Evolutionary conservation across 2,113 vertebrate species (phyloP).

Genomic region (Sinocyclocheilus anophthalmus): DNA sequence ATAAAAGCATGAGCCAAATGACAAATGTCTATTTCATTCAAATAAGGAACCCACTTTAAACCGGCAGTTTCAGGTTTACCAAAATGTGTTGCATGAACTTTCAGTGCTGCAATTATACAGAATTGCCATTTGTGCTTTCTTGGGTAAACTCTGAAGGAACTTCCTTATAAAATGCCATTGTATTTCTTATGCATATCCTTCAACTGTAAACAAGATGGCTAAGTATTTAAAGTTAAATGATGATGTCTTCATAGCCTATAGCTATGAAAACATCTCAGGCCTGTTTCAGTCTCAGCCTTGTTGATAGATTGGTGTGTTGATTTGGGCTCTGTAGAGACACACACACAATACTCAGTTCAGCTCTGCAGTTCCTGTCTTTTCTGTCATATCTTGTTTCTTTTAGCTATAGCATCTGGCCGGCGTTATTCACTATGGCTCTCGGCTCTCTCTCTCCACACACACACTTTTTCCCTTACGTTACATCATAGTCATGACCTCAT

Average conservation of each 20-base stretch:
- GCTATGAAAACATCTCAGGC: constrained; percentile 5
- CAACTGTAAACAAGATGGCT: background rate
- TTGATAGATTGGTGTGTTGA: background rate
- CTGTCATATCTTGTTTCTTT: constrained; percentile 55
- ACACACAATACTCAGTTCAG: constrained; percentile 40
- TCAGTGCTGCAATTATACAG: background rate
- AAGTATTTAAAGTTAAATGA: background rate
- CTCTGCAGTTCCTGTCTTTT: constrained; percentile 38
- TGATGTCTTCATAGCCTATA: background rate
- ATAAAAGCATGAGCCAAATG: background rate
- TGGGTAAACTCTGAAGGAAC: constrained; percentile 1
- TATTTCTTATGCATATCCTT: background rate
- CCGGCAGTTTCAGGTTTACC: background rate
- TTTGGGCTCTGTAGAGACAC: constrained; percentile 15
- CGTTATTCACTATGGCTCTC: constrained; percentile 54
- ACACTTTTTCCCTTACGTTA: constrained; percentile 65
- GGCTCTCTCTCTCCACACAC: constrained; percentile 48
- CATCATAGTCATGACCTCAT: constrained; percentile 75
- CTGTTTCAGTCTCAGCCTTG: background rate
- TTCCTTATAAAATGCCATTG: background rate
- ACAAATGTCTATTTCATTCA: constrained; percentile 4
- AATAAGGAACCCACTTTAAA: constrained; percentile 5
- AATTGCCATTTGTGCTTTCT: background rate
- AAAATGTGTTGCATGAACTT: background rate
- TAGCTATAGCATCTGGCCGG: constrained; percentile 63